Evolutionary conservation across 2,113 vertebrate species (phyloP).

Genomic region (Mobula birostris): DNA sequence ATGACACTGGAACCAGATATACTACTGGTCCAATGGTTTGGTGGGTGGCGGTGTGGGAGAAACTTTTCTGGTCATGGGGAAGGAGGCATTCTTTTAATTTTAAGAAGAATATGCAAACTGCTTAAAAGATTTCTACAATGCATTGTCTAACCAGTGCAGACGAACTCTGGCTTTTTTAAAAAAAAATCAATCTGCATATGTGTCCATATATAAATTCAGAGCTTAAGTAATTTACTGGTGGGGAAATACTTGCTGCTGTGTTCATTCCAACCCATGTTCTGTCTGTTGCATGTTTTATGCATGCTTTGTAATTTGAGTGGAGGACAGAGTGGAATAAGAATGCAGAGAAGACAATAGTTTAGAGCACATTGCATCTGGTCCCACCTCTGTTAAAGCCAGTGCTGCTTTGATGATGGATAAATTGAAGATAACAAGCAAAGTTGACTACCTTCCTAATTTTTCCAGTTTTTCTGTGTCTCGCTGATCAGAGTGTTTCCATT

Average conservation of each 20-base stretch:
- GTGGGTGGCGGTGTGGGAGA: background rate
- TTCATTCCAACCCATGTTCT: background rate
- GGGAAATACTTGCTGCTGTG: background rate
- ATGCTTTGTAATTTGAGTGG: background rate
- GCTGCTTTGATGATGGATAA: background rate
- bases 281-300: background rate
- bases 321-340: background rate
- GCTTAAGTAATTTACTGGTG: background rate
- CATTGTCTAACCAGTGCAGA: background rate
- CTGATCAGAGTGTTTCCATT: conserved; percentile 8
- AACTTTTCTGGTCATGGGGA: background rate
- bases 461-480: background rate
- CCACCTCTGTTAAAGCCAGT: background rate
- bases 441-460: background rate
- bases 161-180: background rate
- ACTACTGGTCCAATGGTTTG: background rate
- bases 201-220: background rate
- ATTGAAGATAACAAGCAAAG: background rate
- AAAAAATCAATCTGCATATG: background rate
- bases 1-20: background rate
- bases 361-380: background rate
- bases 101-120: background rate
- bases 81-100: background rate
- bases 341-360: background rate
- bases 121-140: background rate